These are phyloP conservation scores for Polymixis lichenea DNA, from an alignment of 2,888 invertebrate species.

Conservation along the genomic window DNA sequence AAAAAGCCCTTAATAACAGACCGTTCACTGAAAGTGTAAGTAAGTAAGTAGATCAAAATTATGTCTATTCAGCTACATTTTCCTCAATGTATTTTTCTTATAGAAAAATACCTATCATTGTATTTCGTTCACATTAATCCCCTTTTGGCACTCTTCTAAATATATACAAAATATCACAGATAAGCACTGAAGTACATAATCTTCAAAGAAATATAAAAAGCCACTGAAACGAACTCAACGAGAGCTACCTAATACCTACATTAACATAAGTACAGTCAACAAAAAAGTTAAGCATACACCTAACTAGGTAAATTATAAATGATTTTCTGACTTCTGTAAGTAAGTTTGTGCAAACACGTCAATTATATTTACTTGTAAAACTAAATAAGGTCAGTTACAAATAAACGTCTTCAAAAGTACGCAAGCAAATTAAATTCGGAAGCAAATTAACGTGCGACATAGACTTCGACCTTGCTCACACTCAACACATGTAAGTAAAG, in stretches of 20 bases:
- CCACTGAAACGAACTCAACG: not conserved
- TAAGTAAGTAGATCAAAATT: not conserved
- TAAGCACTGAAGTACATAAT: not conserved
- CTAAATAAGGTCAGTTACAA: too few relatives aligned
- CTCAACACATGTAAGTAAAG: too few relatives aligned
- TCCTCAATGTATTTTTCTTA: not conserved
- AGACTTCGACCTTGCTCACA: too few relatives aligned
- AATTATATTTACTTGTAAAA: too few relatives aligned
- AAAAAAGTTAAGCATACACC: too few relatives aligned
- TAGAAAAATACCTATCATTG: not conserved
- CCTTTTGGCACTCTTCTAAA: not conserved
- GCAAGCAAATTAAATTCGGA: too few relatives aligned
- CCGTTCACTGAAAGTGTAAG: not conserved
- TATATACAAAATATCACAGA: not conserved
- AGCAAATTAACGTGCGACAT: not conserved
- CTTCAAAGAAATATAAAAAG: slow-evolving; percentile 5
- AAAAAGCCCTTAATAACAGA: not conserved
- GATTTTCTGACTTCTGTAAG: too few relatives aligned
- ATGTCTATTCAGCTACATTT: not conserved
- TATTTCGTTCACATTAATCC: not conserved
- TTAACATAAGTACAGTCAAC: not conserved
- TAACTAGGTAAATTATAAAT: too few relatives aligned
- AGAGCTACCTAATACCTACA: slow-evolving; percentile 1
- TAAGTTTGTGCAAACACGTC: too few relatives aligned
- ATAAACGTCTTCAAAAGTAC: not conserved